Evolutionary conservation across 2,888 invertebrate genomes (phyloP).

Genomic region (Nephrotoma guestfalica): DNA sequence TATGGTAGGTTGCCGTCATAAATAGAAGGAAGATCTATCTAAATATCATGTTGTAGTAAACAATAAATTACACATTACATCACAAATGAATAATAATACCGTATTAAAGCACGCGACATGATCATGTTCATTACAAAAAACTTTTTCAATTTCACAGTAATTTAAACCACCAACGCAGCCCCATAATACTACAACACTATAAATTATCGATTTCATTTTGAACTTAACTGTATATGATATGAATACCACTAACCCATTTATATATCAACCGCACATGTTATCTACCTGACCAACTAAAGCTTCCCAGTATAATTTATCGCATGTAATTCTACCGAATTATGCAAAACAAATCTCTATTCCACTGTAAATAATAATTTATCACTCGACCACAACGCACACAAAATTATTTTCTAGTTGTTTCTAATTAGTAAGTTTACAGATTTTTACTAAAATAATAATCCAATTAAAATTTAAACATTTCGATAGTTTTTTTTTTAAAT

Average conservation of each 20-base stretch:
- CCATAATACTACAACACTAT: neutral
- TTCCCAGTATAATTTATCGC: no score
- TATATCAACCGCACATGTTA: no score
- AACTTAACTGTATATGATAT: neutral
- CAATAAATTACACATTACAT: neutral
- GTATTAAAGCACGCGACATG: neutral
- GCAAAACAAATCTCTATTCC: neutral
- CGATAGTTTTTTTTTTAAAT: neutral
- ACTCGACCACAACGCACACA: neutral
- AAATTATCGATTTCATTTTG: neutral
- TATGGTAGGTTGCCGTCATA: neutral
- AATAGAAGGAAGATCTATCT: neutral
- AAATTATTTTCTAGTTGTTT: no score
- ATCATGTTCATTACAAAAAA: neutral
- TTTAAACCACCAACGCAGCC: neutral
- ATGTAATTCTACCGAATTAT: no score
- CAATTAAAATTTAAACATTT: neutral
- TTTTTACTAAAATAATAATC: neutral
- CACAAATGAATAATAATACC: neutral
- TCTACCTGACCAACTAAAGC: no score
- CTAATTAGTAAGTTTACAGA: neutral
- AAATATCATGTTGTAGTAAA: neutral
- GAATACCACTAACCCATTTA: no score
- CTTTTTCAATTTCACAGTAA: neutral
- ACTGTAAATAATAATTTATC: neutral